Base-by-base conservation (phyloP, 2,888 invertebrate genomes). In the Unio pictorum region DNA sequence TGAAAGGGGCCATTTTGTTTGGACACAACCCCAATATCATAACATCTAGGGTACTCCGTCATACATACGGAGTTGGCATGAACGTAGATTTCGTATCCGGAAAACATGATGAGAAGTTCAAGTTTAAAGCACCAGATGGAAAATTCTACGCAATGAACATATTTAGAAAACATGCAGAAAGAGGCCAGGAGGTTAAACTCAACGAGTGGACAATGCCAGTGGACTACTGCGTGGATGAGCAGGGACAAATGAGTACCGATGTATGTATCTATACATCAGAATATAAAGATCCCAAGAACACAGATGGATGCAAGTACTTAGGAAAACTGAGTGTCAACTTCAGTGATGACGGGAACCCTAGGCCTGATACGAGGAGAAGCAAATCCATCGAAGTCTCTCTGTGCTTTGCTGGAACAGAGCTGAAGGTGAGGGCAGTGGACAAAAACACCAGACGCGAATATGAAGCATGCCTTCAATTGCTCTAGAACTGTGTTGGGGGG, bases 1-100 rank as follows among this genome's bases (percentile, higher is more conserved):
- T 73, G 20, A 67, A 73, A 45, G 74, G 74, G 0, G 75, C 75
- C 1, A 70, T 75, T 23, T 56, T 75, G 1, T 75, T 69, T 55
- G 75, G 75, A 26, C 75, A 75, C 28, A 72, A 72, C 30, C 72
- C 72, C 45, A 68, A 70, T 28, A 75, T 72, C 8, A 55, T 75
- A 1, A 75, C 70, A 8, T 72, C 75, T 20, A 65, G 75, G 61
- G 70, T 72, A 20, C 62, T 75, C 62, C 57, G 69, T 23, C 66
- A 34, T 56, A 75, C 75, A 20, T 75, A 72, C 23, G 75, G 75
- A 11, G 62, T 75, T 26, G 72, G 63, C 6, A 69, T 72, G 66
- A 56, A 68, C 2, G 72, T 75, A 70, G 68, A 72, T 54, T 75
- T 66, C 30, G 61, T 68, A 54, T 28, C 20, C 11, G 23, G 56